Base-by-base conservation (phyloP, 2,797 vertebrate species). In the Megalops cyprinoides region DNA sequence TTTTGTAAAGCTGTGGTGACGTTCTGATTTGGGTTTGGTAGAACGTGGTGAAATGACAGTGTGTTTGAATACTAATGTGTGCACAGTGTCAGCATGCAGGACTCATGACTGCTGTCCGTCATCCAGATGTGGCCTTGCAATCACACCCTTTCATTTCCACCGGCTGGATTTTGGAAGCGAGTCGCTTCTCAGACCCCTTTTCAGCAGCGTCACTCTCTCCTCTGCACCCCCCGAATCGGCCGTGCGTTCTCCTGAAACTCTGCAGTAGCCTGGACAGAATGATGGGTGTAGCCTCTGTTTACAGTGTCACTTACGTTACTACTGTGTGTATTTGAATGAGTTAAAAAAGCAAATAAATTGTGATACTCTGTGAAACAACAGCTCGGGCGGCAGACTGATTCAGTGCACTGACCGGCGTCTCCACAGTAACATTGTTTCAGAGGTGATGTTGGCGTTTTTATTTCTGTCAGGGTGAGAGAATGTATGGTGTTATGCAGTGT, bases 281-380 rank as follows among this genome's bases (percentile, higher is more conserved):
- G 31, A 10, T 39, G 65, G 48, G n/a, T 51, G 23, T 74, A 18
- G 25, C 15, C 60, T 14, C 48, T 73, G 28, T 51, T 75, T 74
- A n/a, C 69, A 34, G 1, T 69, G 18, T 46, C 31, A 48, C 53
- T 71, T 79, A 71, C 34, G 77, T 73, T 71, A 71, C 51, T 62
- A 42, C 15, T 78, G 25, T 78, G 76, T 82, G 76, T 82, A 82
- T 31, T 44, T 48, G 55, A 74, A 78, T 67, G 49, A 46, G 28
- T 82, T 73, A 77, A 58, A 80, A 71, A 49, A 73, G 15, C 60
- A 55, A 82, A 82, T 82, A 82, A 78, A 82, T 49, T 60, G 51
- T 78, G 75, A 82, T 82, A 73, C 62, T 74, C 67, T 73, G 76
- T 82, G 81, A 74, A 78, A 56, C 44, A 55, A 31, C 42, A 23